Conservation (phyloP, 2,888 invertebrate species). For the Meloe dianella region DNA sequence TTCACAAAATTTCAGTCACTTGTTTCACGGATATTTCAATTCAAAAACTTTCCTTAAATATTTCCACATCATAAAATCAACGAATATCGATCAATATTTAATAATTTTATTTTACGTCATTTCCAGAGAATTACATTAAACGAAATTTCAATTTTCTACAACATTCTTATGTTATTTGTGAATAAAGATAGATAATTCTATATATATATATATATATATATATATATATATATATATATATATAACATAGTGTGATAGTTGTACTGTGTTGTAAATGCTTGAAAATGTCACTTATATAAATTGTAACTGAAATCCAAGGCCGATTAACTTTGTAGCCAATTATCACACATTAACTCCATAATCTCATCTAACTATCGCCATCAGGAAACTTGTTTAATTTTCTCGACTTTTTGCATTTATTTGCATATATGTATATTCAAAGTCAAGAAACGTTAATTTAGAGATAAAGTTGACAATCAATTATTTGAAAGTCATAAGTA, state of each 20-base stretch:
- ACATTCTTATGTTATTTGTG: no score
- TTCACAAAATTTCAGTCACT: not conserved
- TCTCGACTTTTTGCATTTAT: constrained; percentile 18
- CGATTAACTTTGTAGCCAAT: constrained; percentile 29
- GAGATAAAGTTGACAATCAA: constrained; percentile 14
- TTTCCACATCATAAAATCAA: not conserved
- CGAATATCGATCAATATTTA: not conserved
- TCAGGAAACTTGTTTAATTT: constrained; percentile 24
- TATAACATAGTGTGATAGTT: not conserved
- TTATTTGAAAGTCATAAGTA: constrained; percentile 17
- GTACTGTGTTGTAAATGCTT: not conserved
- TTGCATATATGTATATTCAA: constrained; percentile 20
- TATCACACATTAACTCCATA: constrained; percentile 31
- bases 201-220: not conserved
- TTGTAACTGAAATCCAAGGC: constrained; percentile 17
- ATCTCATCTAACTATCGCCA: constrained; percentile 27
- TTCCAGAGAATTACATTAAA: not conserved
- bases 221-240: not conserved
- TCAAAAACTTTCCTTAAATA: not conserved
- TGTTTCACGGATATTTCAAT: not conserved
- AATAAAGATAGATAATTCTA: no score
- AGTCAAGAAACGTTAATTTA: constrained; percentile 11
- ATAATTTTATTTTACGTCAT: not conserved
- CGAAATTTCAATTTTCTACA: no score
- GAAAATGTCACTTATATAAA: constrained; percentile 14